Evolutionary conservation across 2,888 invertebrate species (phyloP).

Genomic region (Apodemia zela): DNA sequence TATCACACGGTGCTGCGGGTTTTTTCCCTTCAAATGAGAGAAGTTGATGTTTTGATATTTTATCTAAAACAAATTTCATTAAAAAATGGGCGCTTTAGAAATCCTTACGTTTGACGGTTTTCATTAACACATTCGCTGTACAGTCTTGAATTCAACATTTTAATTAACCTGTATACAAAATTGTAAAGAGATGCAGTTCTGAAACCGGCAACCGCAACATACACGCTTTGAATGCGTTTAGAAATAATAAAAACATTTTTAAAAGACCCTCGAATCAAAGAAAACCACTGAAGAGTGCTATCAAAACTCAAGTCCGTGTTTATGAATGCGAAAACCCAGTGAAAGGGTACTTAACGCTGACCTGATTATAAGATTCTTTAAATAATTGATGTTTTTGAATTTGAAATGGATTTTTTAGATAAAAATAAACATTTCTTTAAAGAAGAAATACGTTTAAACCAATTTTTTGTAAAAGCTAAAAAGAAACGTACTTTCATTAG

Average conservation of each 20-base stretch:
- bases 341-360: neutral
- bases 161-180: slow-evolving; percentile 27
- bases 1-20: no score
- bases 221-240: slow-evolving; percentile 12
- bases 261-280: slow-evolving; percentile 8
- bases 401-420: neutral
- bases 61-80: neutral
- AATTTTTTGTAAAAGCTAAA: no score
- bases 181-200: slow-evolving; percentile 12
- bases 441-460: no score
- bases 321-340: slow-evolving; percentile 9
- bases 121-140: neutral
- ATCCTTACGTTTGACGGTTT: neutral
- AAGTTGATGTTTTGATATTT: neutral
- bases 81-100: neutral
- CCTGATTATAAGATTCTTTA: slow-evolving; percentile 8
- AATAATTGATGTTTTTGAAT: slow-evolving; percentile 8
- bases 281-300: slow-evolving; percentile 10
- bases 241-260: slow-evolving; percentile 14
- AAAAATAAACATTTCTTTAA: neutral
- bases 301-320: slow-evolving; percentile 3
- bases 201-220: slow-evolving; percentile 8
- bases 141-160: slow-evolving; percentile 19
- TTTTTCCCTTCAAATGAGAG: neutral
- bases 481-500: no score